Evolutionary conservation across 2,113 vertebrate genomes (phyloP), one percentile per base, ranked within the genome.

Genomic region (Galbula dea): DNA sequence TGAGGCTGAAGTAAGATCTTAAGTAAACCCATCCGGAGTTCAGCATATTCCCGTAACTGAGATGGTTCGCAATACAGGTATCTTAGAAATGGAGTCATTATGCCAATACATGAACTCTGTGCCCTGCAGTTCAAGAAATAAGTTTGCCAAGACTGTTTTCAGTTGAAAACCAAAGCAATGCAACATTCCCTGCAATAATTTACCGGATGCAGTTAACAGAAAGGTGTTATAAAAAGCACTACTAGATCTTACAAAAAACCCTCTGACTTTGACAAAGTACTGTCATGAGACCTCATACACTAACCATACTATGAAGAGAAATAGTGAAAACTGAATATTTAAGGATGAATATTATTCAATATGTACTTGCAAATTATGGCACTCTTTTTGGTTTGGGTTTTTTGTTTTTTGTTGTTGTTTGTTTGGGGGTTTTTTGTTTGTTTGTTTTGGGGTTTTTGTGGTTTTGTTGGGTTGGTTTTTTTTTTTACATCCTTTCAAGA

Each of bases 51-150:
- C 22, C 98, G 68, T 51, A 97, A 92, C 55, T 98, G 98, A 84
- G 96, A 98, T 7, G 99, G 98, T 73, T 99, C 98, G 13, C 99
- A 99, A 95, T 99, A 99, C 11, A 99, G 95, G 94, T 98, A 99
- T 59, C 98, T 98, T 11, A 99, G 97, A 97, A 99, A 99, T 2
- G 99, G 98, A 21, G 94, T 96, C 98, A 99, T 97, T 97, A 99
- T 97, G 95, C 90, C 93, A 77, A 99, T 84, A 89, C 96, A 98
- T 2, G 97, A 97, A 30, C 87, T 75, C 93, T 98, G 97, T 34
- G 95, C 93, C 90, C 99, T 99, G 96, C 26, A 95, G 90, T 36
- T 94, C 43, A 97, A 74, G 57, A 61, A 92, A 79, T 9, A 36
- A 19, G 65, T 55, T 92, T 65, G 46, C 9, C 23, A 45, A 76